These are phyloP conservation scores for Trematomus loennbergii DNA, from an alignment of 2,113 vertebrate species.

Conservation along the genomic window DNA sequence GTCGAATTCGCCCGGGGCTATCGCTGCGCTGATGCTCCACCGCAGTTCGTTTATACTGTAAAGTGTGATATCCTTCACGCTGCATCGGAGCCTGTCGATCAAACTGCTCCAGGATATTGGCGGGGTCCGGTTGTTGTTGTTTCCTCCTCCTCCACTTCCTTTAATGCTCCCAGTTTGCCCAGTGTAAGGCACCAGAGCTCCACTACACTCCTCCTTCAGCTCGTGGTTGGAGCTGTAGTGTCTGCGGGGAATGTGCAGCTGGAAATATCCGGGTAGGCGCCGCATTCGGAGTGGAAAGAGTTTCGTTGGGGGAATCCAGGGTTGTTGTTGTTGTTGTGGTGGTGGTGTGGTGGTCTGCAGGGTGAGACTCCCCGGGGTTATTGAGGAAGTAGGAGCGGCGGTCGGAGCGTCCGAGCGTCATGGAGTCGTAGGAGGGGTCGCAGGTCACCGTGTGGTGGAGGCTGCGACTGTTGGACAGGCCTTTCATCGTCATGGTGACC, in stretches of 20 bases:
- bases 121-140: conserved; percentile 76
- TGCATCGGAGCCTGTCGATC: conserved; percentile 92
- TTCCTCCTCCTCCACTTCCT: conserved; percentile 54
- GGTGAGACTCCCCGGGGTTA: conserved; percentile 84
- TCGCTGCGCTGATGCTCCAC: conserved; percentile 93
- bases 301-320: conserved; percentile 83
- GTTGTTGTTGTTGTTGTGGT: background rate
- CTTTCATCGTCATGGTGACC: conserved; percentile 91
- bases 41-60: conserved; percentile 92
- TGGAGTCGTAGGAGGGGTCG: conserved; percentile 87
- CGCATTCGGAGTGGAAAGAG: conserved; percentile 88
- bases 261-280: conserved; percentile 91
- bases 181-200: conserved; percentile 89
- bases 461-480: conserved; percentile 93
- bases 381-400: conserved; percentile 91
- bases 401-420: conserved; percentile 88
- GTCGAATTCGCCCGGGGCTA: conserved; percentile 95
- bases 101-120: conserved; percentile 94
- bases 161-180: conserved; percentile 63
- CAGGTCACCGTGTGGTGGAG: conserved; percentile 93
- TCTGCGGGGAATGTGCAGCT: conserved; percentile 96
- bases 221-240: conserved; percentile 93
- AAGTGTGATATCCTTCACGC: conserved; percentile 95
- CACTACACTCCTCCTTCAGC: conserved; percentile 87
- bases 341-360: conserved; percentile 83